Percentiles rank a stretch among this genome's conserved stretches.
Evolutionary conservation across 2,113 vertebrate genomes (phyloP).

Genomic region (Drymodes brunneopygia): DNA sequence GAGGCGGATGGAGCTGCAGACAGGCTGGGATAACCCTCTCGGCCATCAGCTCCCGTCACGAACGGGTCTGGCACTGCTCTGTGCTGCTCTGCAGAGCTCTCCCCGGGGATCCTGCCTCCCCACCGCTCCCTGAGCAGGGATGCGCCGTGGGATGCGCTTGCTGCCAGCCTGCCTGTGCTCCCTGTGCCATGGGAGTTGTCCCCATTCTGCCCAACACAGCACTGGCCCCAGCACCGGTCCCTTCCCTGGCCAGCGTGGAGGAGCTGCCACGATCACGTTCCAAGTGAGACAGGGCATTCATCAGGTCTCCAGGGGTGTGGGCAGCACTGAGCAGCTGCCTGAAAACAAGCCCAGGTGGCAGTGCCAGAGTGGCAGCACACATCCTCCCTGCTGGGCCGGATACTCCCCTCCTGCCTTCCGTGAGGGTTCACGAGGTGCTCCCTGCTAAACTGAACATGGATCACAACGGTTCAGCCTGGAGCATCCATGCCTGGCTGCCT

Average conservation of each 20-base stretch:
- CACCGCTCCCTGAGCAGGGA: not conserved
- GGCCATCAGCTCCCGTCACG: not conserved
- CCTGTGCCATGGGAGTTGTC: not conserved
- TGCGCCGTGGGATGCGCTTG: fast-evolving
- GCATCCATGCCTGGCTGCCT: not conserved
- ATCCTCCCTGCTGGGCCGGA: not conserved
- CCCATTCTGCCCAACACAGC: not conserved
- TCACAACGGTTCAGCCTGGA: not conserved
- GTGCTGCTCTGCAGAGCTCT: not conserved
- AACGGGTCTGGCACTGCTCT: not conserved
- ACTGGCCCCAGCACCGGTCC: fast-evolving
- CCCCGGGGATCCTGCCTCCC: not conserved
- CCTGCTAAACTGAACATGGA: not conserved
- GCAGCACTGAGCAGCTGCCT: not conserved
- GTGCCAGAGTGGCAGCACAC: not conserved
- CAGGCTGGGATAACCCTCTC: fast-evolving
- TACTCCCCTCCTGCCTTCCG: not conserved
- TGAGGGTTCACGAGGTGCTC: not conserved
- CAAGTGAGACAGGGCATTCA: not conserved
- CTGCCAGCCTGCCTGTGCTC: not conserved
- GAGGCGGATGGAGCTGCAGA: not conserved
- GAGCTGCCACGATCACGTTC: not conserved
- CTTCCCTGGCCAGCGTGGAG: not conserved
- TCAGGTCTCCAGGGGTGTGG: not conserved
- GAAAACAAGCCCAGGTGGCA: not conserved